These are phyloP conservation scores for Plecturocebus donacophilus DNA, from an alignment of 2,113 vertebrate species.

Conservation along the genomic window DNA sequence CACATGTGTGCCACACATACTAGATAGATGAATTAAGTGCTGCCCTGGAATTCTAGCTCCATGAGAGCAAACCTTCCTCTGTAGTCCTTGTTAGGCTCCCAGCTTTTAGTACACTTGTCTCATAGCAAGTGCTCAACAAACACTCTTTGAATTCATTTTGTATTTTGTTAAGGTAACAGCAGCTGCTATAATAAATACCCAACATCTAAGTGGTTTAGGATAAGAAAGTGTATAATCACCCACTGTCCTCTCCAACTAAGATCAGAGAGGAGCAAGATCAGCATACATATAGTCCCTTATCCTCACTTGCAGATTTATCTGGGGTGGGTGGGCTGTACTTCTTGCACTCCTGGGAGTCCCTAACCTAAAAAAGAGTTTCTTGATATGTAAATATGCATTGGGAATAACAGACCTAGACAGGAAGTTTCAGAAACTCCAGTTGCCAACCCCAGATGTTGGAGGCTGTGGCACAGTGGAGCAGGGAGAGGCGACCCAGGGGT, in stretches of 20 bases:
- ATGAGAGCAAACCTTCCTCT: background rate
- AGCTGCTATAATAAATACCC: background rate
- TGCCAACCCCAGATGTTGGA: background rate
- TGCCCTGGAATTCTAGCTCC: background rate
- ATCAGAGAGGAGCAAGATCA: background rate
- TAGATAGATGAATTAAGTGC: too few species aligned
- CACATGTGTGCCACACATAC: background rate
- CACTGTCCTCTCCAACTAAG: background rate
- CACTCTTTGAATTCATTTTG: background rate
- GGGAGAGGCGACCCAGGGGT: background rate
- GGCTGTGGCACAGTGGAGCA: background rate
- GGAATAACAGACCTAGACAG: background rate
- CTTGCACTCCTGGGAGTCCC: background rate
- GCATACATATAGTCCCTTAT: accelerated
- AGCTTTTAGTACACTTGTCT: background rate
- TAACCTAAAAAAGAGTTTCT: background rate
- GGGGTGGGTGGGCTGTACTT: background rate
- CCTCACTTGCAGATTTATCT: background rate
- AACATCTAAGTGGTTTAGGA: background rate
- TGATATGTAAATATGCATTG: background rate
- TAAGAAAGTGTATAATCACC: background rate
- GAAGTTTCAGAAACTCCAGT: background rate
- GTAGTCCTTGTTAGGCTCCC: background rate
- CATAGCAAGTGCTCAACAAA: background rate
- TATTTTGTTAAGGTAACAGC: background rate